A percentile compares a stretch with the other conserved stretches of the same genome.
phyloP scores from a whole-genome alignment of 1,140 invertebrate species.

The Neodiprion virginianus region DNA sequence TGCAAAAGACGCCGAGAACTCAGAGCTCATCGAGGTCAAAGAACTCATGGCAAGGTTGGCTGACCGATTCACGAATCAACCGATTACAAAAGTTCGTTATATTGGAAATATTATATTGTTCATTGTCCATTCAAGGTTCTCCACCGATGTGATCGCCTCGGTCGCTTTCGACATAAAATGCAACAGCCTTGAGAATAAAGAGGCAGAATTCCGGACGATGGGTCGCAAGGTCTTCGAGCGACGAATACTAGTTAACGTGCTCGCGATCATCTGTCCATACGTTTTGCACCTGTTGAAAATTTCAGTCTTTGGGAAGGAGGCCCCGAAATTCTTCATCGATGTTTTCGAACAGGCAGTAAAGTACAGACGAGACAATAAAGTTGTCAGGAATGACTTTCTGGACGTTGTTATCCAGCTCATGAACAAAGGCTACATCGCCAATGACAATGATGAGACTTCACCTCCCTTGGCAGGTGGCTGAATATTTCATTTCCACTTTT shows the following conservation, averaged over 20 bases:
- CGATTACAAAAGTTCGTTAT: constrained; percentile 31
- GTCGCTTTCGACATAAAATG: constrained; percentile 66
- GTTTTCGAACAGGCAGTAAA: constrained; percentile 63
- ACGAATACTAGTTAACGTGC: constrained; percentile 39
- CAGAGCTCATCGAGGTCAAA: constrained; percentile 45
- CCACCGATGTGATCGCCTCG: constrained; percentile 66
- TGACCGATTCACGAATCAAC: constrained; percentile 16
- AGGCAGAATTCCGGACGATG: constrained; percentile 35
- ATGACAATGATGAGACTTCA: constrained; percentile 11
- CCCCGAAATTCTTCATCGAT: constrained; percentile 55
- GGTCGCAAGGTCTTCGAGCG: constrained; percentile 37
- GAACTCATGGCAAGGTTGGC: constrained; percentile 59
- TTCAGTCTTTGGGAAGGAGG: constrained; percentile 27
- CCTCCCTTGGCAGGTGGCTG: neutral
- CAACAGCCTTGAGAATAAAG: constrained; percentile 60
- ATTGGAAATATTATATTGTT: constrained; percentile 36
- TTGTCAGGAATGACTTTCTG: constrained; percentile 56
- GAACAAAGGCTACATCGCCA: constrained; percentile 32
- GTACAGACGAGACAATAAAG: constrained; percentile 54
- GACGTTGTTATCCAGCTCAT: constrained; percentile 44
- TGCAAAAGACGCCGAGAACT: constrained; percentile 30
- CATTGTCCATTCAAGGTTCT: constrained; percentile 52
- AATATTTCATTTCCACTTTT: too few relatives aligned
- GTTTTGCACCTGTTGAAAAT: constrained; percentile 25
- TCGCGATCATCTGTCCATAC: constrained; percentile 22